phyloP scores from a whole-genome alignment of 2,797 vertebrate genomes.

The Podargus strigoides region DNA sequence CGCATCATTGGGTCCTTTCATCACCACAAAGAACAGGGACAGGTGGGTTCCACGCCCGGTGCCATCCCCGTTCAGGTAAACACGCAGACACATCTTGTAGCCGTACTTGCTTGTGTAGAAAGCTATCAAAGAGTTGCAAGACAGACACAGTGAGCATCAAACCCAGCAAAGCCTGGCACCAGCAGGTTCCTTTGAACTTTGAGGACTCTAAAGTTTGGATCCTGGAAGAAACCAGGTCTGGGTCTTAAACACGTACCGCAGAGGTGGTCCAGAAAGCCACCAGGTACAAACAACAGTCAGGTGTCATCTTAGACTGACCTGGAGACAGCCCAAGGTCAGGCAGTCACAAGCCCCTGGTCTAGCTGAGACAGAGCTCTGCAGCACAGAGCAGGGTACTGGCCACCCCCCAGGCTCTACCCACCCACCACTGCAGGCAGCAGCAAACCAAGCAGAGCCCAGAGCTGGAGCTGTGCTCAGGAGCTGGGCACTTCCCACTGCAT shows the following conservation, averaged over 20 bases:
- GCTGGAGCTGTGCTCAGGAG: background rate
- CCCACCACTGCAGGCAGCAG: background rate
- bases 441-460: background rate
- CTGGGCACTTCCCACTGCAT: background rate
- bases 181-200: background rate
- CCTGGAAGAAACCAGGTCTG: background rate
- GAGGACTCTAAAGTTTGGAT: background rate
- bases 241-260: background rate
- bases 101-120: slow-evolving; percentile 98
- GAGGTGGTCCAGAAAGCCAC: background rate
- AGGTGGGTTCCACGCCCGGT: slow-evolving; percentile 90
- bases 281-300: background rate
- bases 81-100: slow-evolving; percentile 95
- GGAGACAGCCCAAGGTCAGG: background rate
- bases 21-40: slow-evolving; percentile 96
- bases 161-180: background rate
- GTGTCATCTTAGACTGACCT: background rate
- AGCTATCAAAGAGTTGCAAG: slow-evolving; percentile 68
- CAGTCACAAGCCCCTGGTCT: background rate
- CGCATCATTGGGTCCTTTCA: slow-evolving; percentile 89
- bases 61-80: slow-evolving; percentile 95
- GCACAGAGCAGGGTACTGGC: background rate
- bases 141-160: background rate
- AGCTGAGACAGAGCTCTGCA: rapidly evolving
- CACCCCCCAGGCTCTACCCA: background rate